phyloP scores from a whole-genome alignment of 2,797 vertebrate species.

The Mus caroli region DNA sequence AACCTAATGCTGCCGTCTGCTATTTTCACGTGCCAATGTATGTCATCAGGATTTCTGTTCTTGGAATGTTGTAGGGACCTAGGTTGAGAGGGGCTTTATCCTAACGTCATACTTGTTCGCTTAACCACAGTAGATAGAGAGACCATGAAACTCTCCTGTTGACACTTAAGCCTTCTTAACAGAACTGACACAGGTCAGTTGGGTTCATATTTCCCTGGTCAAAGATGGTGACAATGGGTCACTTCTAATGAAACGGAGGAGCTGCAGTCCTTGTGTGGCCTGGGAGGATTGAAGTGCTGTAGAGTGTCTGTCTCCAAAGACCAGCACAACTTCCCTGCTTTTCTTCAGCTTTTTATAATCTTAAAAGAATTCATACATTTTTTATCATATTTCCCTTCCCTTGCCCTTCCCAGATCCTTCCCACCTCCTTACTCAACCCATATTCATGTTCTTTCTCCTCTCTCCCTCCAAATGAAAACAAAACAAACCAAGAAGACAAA shows the following conservation, averaged over 20 bases:
- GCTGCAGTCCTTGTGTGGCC: accelerated
- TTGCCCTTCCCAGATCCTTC: not conserved
- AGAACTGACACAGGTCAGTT: not conserved
- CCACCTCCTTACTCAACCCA: not conserved
- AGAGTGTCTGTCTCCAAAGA: not conserved
- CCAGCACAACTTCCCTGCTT: not conserved
- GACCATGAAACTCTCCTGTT: accelerated
- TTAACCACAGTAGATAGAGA: not conserved
- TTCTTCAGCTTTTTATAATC: not conserved
- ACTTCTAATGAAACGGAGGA: not conserved
- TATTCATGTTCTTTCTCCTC: not conserved
- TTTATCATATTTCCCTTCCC: not conserved
- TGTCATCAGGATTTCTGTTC: not conserved
- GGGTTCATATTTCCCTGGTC: not conserved
- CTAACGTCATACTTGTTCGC: not conserved
- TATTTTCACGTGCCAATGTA: not conserved
- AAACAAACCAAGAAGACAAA: not conserved
- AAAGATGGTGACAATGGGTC: not conserved
- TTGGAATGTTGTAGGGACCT: not conserved
- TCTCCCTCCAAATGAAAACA: not conserved
- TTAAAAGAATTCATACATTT: not conserved
- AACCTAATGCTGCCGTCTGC: not conserved
- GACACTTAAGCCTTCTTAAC: not conserved
- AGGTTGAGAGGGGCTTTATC: not conserved
- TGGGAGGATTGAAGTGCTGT: not conserved